phyloP scores from a whole-genome alignment of 2,113 vertebrate species.

The Gobius niger region DNA sequence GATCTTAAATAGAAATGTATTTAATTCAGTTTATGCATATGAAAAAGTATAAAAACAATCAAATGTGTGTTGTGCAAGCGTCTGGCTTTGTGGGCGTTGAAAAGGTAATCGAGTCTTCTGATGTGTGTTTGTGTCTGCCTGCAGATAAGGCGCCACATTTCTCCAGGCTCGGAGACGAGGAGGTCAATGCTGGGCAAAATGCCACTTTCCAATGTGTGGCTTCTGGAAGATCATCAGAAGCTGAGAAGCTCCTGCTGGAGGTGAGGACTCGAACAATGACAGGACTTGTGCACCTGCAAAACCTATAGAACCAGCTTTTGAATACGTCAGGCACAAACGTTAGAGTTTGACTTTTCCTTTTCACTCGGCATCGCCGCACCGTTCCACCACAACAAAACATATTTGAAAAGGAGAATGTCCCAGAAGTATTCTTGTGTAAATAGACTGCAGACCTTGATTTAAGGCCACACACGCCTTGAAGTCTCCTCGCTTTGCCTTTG shows the following conservation, averaged over 20 bases:
- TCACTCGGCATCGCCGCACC: background rate
- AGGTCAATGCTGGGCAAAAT: slow-evolving; percentile 95
- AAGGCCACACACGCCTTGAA: slow-evolving; percentile 36
- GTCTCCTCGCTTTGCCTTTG: slow-evolving; percentile 30
- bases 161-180: slow-evolving; percentile 92
- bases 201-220: slow-evolving; percentile 96
- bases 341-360: slow-evolving; percentile 1
- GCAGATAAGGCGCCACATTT: slow-evolving; percentile 95
- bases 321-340: background rate
- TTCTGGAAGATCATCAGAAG: slow-evolving; percentile 83
- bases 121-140: slow-evolving; percentile 31
- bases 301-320: background rate
- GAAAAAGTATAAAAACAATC: background rate
- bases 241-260: slow-evolving; percentile 90
- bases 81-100: slow-evolving; percentile 16
- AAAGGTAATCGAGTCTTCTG: slow-evolving; percentile 37
- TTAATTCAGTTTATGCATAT: slow-evolving; percentile 20
- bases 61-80: slow-evolving; percentile 12
- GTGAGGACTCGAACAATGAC: slow-evolving; percentile 72
- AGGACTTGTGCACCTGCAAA: background rate
- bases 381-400: background rate
- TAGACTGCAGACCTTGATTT: slow-evolving; percentile 8
- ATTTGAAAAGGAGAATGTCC: slow-evolving; percentile 13
- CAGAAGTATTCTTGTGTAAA: slow-evolving; percentile 19
- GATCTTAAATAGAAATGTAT: slow-evolving; percentile 8